phyloP scores from a whole-genome alignment of 2,888 invertebrate species.

The Pedicia rivosa region DNA sequence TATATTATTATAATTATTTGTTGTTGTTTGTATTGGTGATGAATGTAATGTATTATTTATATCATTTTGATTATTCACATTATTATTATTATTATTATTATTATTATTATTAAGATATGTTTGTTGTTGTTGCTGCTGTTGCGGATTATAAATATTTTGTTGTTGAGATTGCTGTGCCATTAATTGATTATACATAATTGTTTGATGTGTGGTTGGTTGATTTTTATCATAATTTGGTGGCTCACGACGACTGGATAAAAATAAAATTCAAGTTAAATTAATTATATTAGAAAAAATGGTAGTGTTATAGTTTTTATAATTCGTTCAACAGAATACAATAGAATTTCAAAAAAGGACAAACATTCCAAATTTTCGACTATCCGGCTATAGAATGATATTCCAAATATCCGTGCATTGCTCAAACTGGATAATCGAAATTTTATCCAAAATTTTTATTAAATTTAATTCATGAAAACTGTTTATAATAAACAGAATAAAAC shows the following conservation, averaged over 20 bases:
- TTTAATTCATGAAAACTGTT: too few relatives aligned
- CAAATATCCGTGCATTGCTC: too few relatives aligned
- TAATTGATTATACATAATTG: conserved; percentile 31
- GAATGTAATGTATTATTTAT: conserved; percentile 4
- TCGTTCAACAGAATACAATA: not conserved
- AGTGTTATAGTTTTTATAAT: not conserved
- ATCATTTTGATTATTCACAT: not conserved
- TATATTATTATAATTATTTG: conserved; percentile 9
- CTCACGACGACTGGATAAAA: conserved; percentile 21
- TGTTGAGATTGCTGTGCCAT: conserved; percentile 25
- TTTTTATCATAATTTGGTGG: conserved; percentile 32
- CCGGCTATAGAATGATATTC: too few relatives aligned
- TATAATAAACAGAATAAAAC: too few relatives aligned
- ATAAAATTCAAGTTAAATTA: conserved; percentile 5
- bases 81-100: conserved; percentile 2
- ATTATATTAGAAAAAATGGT: too few relatives aligned
- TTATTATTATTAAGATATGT: conserved; percentile 3
- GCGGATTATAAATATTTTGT: too few relatives aligned
- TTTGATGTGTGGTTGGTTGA: conserved; percentile 31
- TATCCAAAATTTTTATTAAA: too few relatives aligned
- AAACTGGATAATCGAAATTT: too few relatives aligned
- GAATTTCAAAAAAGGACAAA: not conserved
- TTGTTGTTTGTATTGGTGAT: conserved; percentile 11
- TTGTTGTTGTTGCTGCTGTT: conserved; percentile 17
- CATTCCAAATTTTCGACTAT: not conserved